Evolutionary conservation across 2,888 invertebrate species (phyloP).

Genomic region (Heliconius ismenius): DNA sequence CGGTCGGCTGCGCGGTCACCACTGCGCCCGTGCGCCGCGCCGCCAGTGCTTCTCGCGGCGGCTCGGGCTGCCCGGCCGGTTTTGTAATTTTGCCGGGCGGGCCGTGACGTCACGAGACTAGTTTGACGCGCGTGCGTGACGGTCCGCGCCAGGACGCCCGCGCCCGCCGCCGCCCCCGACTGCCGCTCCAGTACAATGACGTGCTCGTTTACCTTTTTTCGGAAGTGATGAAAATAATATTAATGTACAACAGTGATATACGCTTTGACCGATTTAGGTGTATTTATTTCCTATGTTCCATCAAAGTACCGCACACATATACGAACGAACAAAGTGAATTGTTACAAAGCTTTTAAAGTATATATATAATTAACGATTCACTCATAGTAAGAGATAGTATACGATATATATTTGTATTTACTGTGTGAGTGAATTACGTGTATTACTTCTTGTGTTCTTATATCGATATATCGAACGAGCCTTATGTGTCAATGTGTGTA

Average conservation of each 20-base stretch:
- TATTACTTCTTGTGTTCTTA: constrained; percentile 52
- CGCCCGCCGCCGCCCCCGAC: constrained; percentile 73
- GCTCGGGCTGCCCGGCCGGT: constrained; percentile 74
- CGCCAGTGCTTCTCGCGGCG: constrained; percentile 48
- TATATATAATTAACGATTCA: constrained; percentile 37
- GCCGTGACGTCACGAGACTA: constrained; percentile 80
- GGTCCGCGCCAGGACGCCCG: constrained; percentile 74
- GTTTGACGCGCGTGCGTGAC: constrained; percentile 79
- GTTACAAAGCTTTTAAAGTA: constrained; percentile 27
- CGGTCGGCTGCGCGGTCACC: constrained; percentile 78
- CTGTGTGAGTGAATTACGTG: constrained; percentile 66
- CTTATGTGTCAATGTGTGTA: constrained; percentile 59
- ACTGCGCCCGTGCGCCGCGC: constrained; percentile 75
- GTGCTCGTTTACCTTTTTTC: constrained; percentile 67
- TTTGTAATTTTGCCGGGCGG: constrained; percentile 79
- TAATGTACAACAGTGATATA: constrained; percentile 28
- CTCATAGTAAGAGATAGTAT: constrained; percentile 42
- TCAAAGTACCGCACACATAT: not conserved
- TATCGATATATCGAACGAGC: constrained; percentile 64
- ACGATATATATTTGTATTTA: constrained; percentile 40
- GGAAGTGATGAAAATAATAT: constrained; percentile 45
- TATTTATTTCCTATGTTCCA: constrained; percentile 9
- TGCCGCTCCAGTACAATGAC: constrained; percentile 73
- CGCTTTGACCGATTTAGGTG: constrained; percentile 14
- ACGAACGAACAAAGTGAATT: constrained; percentile 27